Evolutionary conservation across 92 coral and sea anemone species (phyloP), one percentile per base, ranked within the genome.

Genomic region (Epizoanthus scotinus): DNA sequence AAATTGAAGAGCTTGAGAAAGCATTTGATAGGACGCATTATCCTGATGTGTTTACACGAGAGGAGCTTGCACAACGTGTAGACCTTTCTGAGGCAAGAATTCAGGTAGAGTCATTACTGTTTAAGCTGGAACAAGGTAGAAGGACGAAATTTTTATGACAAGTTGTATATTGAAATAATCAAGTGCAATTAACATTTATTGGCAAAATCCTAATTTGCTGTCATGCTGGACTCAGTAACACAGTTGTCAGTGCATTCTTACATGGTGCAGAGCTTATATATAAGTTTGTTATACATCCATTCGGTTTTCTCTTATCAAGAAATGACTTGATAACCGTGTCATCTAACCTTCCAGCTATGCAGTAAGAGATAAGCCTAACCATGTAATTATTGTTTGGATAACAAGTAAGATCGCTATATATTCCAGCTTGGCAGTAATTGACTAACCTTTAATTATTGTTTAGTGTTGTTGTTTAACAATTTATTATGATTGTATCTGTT

Each of bases 41-140:
- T 63, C 99, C 97, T 59, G 99, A 96, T 69, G 99, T 96, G 7
- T 96, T 93, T 80, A 90, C 98, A 9, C 89, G 98, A 49, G 99
- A 96, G 58, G 94, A 96, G 78, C 83, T 96, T 8, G 96, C 98
- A 2, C 94, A 96, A 24, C 89, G 92, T 18, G 93, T 96, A 67
- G 97, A 93, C 26, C 90, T 93, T 21, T 88, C 99, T 62, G 99
- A 96, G 91, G 98, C 97, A 91, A 96, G 99, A 81, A 96, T 94
- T 34, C 99, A 96, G 99, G 99, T 96, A 92, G 67, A 89, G 90
- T 87, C 91, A 81, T 92, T 90, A 68, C 92, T 90, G 84, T 83
- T 81, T 84, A 87, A 61, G 94, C 94, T 89, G 98, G 95, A 91
- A 87, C 67, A 29, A 63, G 42, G 44, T 63, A 63, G 40, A 63